These are phyloP conservation scores for Merops nubicus DNA, from an alignment of 2,113 vertebrate genomes.

Conservation along the genomic window DNA sequence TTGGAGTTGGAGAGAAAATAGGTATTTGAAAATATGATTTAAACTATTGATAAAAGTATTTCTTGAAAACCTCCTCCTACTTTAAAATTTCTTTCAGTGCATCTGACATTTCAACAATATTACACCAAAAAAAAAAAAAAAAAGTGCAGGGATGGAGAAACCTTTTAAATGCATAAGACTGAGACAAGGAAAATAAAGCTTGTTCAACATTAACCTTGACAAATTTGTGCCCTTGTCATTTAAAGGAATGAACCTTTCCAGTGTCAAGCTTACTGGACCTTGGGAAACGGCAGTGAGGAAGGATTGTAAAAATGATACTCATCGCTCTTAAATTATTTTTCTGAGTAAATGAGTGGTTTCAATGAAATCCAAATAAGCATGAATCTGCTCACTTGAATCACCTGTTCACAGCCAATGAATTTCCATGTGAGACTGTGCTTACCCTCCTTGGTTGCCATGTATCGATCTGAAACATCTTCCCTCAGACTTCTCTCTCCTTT, in stretches of 20 bases:
- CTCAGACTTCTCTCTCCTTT: constrained; percentile 66
- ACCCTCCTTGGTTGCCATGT: constrained; percentile 50
- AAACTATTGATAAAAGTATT: not conserved
- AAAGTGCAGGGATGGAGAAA: not conserved
- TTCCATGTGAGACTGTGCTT: constrained; percentile 48
- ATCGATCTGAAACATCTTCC: constrained; percentile 75
- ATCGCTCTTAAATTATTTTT: constrained; percentile 49
- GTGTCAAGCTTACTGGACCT: constrained; percentile 9
- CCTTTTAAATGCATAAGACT: constrained; percentile 36
- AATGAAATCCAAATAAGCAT: constrained; percentile 25
- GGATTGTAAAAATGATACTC: not conserved
- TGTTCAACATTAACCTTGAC: constrained; percentile 59
- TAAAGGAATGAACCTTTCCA: constrained; percentile 46
- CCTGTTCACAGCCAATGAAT: not conserved
- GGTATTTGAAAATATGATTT: not conserved
- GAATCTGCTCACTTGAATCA: constrained; percentile 22
- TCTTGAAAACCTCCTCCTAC: not conserved
- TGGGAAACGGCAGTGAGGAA: constrained; percentile 48
- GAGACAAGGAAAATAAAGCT: constrained; percentile 25
- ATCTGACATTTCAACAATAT: constrained; percentile 18
- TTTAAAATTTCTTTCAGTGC: not conserved
- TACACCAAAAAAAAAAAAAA: not conserved
- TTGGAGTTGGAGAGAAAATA: not conserved
- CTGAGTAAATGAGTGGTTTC: constrained; percentile 50
- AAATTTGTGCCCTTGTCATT: constrained; percentile 30